Evolutionary conservation across 2,888 invertebrate genomes (phyloP).

Genomic region (Cataglyphis livida): DNA sequence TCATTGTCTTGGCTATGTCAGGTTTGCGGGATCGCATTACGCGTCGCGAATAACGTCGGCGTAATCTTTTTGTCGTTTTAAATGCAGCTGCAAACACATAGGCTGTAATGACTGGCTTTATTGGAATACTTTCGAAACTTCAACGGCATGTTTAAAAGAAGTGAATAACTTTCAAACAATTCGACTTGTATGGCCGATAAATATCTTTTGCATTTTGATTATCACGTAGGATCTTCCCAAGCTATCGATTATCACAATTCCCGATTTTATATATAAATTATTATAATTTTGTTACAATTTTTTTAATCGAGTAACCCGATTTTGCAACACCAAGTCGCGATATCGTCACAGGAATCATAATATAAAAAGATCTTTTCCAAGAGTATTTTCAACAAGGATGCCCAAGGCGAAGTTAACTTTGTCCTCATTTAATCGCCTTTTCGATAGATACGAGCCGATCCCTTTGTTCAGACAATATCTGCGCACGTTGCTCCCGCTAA

Average conservation of each 20-base stretch:
- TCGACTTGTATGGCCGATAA: background rate
- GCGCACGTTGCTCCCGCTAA: conserved; percentile 77
- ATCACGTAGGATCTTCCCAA: background rate
- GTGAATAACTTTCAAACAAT: background rate
- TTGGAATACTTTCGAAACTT: conserved; percentile 12
- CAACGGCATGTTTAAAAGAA: background rate
- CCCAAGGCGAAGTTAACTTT: conserved; percentile 72
- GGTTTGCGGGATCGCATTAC: conserved; percentile 79
- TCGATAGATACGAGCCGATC: conserved; percentile 78
- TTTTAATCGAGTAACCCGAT: background rate
- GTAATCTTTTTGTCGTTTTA: conserved; percentile 78
- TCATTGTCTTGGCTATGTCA: conserved; percentile 64
- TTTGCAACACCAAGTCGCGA: background rate
- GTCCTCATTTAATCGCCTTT: conserved; percentile 80
- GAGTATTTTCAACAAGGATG: conserved; percentile 58
- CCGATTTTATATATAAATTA: background rate
- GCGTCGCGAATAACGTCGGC: conserved; percentile 75
- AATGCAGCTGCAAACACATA: conserved; percentile 71
- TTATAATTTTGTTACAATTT: background rate
- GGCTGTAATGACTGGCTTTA: conserved; percentile 51
- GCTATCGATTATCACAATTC: background rate
- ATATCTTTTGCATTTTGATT: background rate
- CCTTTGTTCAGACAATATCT: conserved; percentile 81
- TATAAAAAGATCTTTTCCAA: conserved; percentile 1
- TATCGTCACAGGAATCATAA: conserved; percentile 4